Conservation (phyloP, 2,888 invertebrate genomes). For the Microctonus aethiopoides region DNA sequence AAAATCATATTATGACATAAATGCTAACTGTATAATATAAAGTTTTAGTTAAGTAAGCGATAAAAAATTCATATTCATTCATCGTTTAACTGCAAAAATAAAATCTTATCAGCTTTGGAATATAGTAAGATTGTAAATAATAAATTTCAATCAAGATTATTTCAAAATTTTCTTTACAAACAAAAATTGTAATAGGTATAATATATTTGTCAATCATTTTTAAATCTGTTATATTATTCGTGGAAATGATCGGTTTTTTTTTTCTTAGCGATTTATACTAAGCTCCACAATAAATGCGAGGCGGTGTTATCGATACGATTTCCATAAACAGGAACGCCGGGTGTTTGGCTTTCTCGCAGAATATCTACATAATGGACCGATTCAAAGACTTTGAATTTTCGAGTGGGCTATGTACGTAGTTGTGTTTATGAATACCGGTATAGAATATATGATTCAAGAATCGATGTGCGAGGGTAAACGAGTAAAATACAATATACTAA, state of each 20-base stretch:
- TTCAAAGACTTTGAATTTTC: constrained; percentile 42
- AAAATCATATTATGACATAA: constrained; percentile 24
- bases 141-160: constrained; percentile 4
- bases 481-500: neutral
- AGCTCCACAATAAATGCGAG: constrained; percentile 37
- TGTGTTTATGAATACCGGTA: constrained; percentile 24
- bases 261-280: constrained; percentile 34
- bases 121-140: neutral
- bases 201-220: neutral
- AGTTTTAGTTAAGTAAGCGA: neutral
- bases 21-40: constrained; percentile 15
- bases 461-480: neutral
- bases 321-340: constrained; percentile 41
- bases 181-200: constrained; percentile 26
- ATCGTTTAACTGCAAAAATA: too few species aligned
- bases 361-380: constrained; percentile 41
- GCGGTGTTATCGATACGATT: constrained; percentile 43
- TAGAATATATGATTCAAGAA: constrained; percentile 5
- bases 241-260: constrained; percentile 3
- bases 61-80: too few species aligned
- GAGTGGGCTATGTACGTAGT: constrained; percentile 36
- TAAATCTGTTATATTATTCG: neutral
- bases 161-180: constrained; percentile 28
- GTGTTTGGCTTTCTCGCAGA: constrained; percentile 41
- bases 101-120: neutral